Percentiles rank a stretch among this genome's conserved stretches.
phyloP scores from a whole-genome alignment of 2,888 invertebrate genomes.

The Epicampocera succincta region DNA sequence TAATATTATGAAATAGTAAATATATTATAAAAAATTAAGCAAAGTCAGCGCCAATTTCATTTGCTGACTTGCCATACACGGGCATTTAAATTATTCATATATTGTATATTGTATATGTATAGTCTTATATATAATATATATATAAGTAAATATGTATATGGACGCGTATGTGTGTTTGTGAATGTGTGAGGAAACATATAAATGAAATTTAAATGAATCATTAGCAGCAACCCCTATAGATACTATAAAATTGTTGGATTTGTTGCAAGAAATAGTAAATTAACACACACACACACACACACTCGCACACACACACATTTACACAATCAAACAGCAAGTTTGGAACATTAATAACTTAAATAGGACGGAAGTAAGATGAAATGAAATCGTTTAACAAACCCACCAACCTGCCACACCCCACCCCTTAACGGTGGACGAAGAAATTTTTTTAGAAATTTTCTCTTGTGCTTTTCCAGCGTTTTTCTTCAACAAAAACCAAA shows the following conservation, averaged over 20 bases:
- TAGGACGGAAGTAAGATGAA: constrained; percentile 59
- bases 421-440: neutral
- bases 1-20: constrained; percentile 5
- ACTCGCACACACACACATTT: too few relatives aligned
- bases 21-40: neutral
- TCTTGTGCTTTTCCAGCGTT: constrained; percentile 19
- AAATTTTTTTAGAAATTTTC: constrained; percentile 32
- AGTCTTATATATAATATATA: too few relatives aligned
- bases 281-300: neutral
- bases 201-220: constrained; percentile 66
- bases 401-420: constrained; percentile 14
- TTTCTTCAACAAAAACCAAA: neutral
- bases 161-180: too few relatives aligned
- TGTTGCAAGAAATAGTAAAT: constrained; percentile 16
- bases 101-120: too few relatives aligned
- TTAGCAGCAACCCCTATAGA: constrained; percentile 69
- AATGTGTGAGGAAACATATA: neutral
- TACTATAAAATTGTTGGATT: constrained; percentile 35
- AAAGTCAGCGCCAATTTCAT: constrained; percentile 47
- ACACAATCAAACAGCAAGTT: too few relatives aligned
- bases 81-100: neutral
- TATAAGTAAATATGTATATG: neutral
- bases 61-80: neutral
- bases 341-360: constrained; percentile 29
- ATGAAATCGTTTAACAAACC: constrained; percentile 54